Conservation (phyloP, 1,140 invertebrate genomes). For the Saccostrea echinata region DNA sequence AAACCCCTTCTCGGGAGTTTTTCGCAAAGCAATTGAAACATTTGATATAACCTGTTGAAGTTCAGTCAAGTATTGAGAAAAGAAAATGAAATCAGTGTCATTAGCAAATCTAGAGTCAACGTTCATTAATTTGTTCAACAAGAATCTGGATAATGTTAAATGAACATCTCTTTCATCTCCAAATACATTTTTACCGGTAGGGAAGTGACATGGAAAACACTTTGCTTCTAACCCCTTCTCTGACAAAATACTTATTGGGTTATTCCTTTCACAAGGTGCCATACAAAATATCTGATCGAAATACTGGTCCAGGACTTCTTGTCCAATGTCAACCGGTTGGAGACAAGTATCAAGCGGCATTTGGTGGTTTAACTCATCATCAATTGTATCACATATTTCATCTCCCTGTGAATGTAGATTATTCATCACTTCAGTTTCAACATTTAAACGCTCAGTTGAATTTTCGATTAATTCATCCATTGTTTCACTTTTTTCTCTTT, state of each 20-base stretch:
- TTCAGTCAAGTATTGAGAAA: constrained; percentile 41
- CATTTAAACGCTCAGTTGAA: too few relatives aligned
- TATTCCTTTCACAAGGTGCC: constrained; percentile 40
- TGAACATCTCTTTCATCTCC: not conserved
- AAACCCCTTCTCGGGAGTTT: not conserved
- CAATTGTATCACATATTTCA: not conserved
- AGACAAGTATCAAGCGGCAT: constrained; percentile 36
- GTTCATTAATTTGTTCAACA: constrained; percentile 24
- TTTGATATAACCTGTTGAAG: constrained; percentile 27
- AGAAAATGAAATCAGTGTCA: constrained; percentile 38
- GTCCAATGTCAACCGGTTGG: not conserved
- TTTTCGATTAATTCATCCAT: too few relatives aligned
- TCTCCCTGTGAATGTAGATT: not conserved
- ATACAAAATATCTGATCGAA: constrained; percentile 43
- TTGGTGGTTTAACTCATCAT: constrained; percentile 15
- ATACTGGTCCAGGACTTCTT: constrained; percentile 28
- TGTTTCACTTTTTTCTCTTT: too few relatives aligned
- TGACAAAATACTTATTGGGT: constrained; percentile 21
- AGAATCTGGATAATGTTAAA: constrained; percentile 27
- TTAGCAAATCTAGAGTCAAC: constrained; percentile 38
- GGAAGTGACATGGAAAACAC: constrained; percentile 40
- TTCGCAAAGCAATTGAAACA: constrained; percentile 39
- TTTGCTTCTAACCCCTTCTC: constrained; percentile 35
- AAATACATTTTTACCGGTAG: constrained; percentile 37
- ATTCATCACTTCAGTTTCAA: too few relatives aligned